Conservation (phyloP, 1,140 invertebrate genomes). For the Mycetomoellerius zeteki region DNA sequence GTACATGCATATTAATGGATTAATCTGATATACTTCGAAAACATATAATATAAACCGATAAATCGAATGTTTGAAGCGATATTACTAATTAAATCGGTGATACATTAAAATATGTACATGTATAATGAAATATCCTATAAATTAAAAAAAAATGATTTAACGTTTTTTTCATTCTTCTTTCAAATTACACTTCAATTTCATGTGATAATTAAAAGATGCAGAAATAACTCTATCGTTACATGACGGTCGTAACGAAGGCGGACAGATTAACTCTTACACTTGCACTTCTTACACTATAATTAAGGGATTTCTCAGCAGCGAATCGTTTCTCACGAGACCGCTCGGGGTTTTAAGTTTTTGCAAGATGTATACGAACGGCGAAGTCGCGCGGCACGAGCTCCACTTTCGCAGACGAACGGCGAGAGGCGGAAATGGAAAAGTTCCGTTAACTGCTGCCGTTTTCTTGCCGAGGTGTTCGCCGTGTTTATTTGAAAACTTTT, state of each 20-base stretch:
- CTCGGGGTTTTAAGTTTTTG: slow-evolving; percentile 41
- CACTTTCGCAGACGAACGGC: slow-evolving; percentile 19
- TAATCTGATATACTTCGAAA: neutral
- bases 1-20: neutral
- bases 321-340: slow-evolving; percentile 44
- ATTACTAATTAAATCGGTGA: neutral
- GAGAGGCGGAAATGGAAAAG: slow-evolving; percentile 72
- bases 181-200: neutral
- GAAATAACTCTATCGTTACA: slow-evolving; percentile 31
- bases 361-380: slow-evolving; percentile 36
- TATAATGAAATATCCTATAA: neutral
- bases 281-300: slow-evolving; percentile 43
- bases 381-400: slow-evolving; percentile 38
- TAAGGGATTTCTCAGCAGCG: slow-evolving; percentile 43
- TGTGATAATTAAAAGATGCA: slow-evolving; percentile 30
- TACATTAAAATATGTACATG: neutral
- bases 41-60: neutral
- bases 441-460: slow-evolving; percentile 64
- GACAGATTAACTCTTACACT: slow-evolving; percentile 41
- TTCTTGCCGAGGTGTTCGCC: slow-evolving; percentile 56
- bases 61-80: neutral
- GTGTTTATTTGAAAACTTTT: slow-evolving; percentile 76
- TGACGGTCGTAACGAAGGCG: neutral
- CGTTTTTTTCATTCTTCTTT: neutral
- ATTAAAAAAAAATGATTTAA: neutral